Evolutionary conservation across 2,797 vertebrate genomes (phyloP).

Genomic region (Muscicapa comitata): DNA sequence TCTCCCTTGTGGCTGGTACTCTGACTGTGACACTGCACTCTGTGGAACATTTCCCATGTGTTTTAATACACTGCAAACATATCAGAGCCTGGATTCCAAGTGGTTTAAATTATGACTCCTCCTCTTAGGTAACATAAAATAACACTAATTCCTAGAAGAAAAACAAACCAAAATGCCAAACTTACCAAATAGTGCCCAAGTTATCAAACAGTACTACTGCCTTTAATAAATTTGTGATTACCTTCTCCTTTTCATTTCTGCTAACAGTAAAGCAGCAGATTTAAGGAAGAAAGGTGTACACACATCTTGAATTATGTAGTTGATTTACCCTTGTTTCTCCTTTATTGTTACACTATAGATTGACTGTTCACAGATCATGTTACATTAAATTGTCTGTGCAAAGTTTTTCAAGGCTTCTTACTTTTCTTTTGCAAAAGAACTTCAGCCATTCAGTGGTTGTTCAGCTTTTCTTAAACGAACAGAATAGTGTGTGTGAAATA

Average conservation of each 20-base stretch:
- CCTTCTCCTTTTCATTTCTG: background rate
- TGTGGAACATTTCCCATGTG: background rate
- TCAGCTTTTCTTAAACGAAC: background rate
- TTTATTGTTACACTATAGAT: background rate
- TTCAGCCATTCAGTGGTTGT: background rate
- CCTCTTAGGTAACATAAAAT: background rate
- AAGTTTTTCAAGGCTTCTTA: background rate
- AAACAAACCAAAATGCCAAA: background rate
- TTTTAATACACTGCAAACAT: background rate
- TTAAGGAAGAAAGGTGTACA: background rate
- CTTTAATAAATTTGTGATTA: background rate
- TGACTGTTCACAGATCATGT: background rate
- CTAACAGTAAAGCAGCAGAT: background rate
- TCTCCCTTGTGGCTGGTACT: background rate
- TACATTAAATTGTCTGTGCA: background rate
- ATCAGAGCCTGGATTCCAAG: background rate
- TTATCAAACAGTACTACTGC: background rate
- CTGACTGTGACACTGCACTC: background rate
- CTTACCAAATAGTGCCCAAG: background rate
- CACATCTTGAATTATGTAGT: background rate
- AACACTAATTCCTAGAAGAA: background rate
- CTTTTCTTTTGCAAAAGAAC: background rate
- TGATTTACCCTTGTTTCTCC: background rate
- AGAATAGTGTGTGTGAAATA: background rate
- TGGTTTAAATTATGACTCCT: background rate